Base-by-base conservation (phyloP, 2,888 invertebrate genomes). In the Omphaloscelis lunosa region DNA sequence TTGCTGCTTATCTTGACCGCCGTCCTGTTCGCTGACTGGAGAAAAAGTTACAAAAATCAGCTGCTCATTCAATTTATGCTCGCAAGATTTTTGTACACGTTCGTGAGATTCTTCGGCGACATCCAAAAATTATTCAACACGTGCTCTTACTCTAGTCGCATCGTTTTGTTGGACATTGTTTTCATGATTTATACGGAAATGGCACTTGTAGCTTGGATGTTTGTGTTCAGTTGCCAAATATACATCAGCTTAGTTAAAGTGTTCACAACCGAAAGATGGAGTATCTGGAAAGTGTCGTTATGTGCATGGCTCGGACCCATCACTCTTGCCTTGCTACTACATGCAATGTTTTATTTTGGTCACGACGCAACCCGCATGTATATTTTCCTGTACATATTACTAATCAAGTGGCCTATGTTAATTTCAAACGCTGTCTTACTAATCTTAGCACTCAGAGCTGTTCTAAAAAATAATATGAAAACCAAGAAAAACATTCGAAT, bases 21-120 rank as follows among this genome's bases (percentile, higher is more conserved):
- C 0, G 58, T 86, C 0, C 79, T 95, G 0, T 95, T 95, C 80
- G 82, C 85, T 45, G 94, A 95, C 91, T 96, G 96, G 96, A 93
- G 96, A 72, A 84, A 86, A 3, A 93, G 76, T 58, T 93, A 93
- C 88, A 96, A 96, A 83, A 96, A 96, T 71, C 94, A 95, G 80
- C 84, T 95, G 0, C 92, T 96, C 17, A 89, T 95, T 2, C 96
- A 96, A 74, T 94, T 96, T 48, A 95, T 95, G 93, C 66, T 93
- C 0, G 93, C 95, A 6, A 92, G 96, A 87, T 94, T 93, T 75
- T 12, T 93, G 11, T 96, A 94, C 75, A 92, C 93, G 0, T 84
- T 91, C 15, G 77, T 93, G 15, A 91, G 95, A 85, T 95, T 92
- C 79, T 79, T 90, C 11, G 88, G 89, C n/a, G 95, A 95, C 45